phyloP scores from a whole-genome alignment of 2,797 vertebrate genomes.

The Sternotherus odoratus region DNA sequence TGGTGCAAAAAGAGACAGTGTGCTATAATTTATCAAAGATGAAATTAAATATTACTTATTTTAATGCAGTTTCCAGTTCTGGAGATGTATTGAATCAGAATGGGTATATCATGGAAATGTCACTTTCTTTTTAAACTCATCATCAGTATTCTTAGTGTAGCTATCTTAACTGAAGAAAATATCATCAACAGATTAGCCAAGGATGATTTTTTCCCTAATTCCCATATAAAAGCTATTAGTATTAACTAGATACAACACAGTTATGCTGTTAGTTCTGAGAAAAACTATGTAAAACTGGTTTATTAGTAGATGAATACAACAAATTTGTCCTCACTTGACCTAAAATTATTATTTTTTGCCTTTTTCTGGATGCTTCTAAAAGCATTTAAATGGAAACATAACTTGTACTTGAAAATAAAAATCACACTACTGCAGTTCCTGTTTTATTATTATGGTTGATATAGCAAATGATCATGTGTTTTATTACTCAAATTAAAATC shows the following conservation, averaged over 20 bases:
- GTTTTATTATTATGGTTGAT: not conserved
- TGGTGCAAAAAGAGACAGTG: not conserved
- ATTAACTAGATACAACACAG: constrained; percentile 4
- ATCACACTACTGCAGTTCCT: not conserved
- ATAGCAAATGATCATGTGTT: not conserved
- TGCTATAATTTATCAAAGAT: not conserved
- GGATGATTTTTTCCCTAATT: constrained; percentile 54
- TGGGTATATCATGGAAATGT: not conserved
- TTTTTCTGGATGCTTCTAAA: constrained; percentile 5
- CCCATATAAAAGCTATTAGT: constrained; percentile 39
- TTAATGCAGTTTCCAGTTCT: not conserved
- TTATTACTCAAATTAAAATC: constrained; percentile 36
- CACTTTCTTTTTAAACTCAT: constrained; percentile 17
- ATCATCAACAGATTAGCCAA: constrained; percentile 41
- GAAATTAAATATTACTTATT: not conserved
- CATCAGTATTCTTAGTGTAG: not conserved
- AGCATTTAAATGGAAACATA: constrained; percentile 9
- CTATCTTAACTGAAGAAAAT: constrained; percentile 37
- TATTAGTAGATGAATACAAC: constrained; percentile 39
- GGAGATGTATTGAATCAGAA: constrained; percentile 18
- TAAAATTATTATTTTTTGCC: not conserved
- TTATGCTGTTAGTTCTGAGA: not conserved
- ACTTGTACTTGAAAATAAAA: not conserved
- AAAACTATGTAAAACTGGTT: constrained; percentile 28
- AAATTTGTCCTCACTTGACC: constrained; percentile 57